Evolutionary conservation across 2,113 vertebrate genomes (phyloP).

Genomic region (Catharus minimus): DNA sequence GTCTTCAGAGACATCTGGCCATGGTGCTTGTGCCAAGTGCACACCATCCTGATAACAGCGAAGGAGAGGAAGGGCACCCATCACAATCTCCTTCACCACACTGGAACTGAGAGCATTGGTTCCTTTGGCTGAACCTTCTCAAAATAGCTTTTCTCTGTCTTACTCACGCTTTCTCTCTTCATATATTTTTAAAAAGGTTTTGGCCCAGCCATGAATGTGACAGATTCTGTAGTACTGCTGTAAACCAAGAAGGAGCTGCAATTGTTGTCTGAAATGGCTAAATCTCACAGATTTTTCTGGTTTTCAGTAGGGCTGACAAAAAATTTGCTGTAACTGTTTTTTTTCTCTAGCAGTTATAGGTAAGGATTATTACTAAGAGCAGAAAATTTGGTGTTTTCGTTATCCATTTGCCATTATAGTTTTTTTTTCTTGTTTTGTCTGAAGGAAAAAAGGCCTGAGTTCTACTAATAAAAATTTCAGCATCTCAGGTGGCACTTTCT

Average conservation of each 20-base stretch:
- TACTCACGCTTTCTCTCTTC: background rate
- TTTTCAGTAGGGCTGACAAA: background rate
- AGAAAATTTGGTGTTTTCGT: background rate
- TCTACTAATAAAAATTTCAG: background rate
- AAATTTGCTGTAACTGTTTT: background rate
- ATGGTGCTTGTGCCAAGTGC: fast-evolving
- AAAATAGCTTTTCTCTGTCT: background rate
- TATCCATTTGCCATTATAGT: background rate
- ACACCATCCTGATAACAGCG: background rate
- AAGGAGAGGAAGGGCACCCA: background rate
- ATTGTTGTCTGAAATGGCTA: background rate
- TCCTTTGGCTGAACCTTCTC: background rate
- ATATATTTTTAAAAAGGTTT: background rate
- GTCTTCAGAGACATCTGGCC: background rate
- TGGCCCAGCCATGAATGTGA: background rate
- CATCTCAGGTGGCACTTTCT: background rate
- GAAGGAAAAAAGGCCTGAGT: background rate
- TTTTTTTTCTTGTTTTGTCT: background rate
- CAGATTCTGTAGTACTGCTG: background rate
- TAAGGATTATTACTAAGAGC: background rate
- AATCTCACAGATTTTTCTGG: background rate
- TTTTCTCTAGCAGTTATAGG: background rate
- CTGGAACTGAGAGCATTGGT: background rate
- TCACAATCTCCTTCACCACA: fast-evolving
- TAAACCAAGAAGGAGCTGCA: background rate